These are phyloP conservation scores for Leptogaster cylindrica DNA, from an alignment of 2,888 invertebrate genomes.

Conservation along the genomic window DNA sequence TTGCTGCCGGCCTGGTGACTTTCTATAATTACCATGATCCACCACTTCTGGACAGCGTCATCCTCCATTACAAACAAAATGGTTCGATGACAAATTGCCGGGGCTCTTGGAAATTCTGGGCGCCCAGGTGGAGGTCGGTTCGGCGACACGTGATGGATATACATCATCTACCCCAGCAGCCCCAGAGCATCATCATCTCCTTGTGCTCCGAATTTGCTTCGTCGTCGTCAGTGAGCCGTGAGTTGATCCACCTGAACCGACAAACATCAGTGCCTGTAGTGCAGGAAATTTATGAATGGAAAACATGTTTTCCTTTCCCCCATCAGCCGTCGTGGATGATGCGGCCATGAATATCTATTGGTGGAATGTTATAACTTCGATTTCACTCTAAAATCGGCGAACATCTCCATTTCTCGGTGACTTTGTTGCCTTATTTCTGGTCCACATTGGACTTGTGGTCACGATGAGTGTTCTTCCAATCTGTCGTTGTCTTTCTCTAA, in stretches of 20 bases:
- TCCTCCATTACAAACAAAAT: constrained; percentile 25
- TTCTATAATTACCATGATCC: constrained; percentile 31
- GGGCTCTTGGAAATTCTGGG: not conserved
- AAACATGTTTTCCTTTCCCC: not conserved
- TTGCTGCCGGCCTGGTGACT: constrained; percentile 12
- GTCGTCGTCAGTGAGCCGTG: not conserved
- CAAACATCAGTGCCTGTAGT: not conserved
- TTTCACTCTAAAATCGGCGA: too few relatives aligned
- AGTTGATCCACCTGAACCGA: not conserved
- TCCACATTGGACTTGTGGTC: too few relatives aligned
- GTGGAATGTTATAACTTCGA: too few relatives aligned
- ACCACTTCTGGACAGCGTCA: constrained; percentile 27
- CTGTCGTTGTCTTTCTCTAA: too few relatives aligned
- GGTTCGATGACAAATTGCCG: constrained; percentile 31
- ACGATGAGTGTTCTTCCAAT: too few relatives aligned
- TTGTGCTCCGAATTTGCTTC: not conserved
- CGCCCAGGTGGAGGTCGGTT: not conserved
- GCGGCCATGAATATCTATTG: not conserved
- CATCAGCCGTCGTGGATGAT: not conserved
- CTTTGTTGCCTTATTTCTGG: too few relatives aligned
- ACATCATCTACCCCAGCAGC: not conserved
- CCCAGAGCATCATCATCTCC: not conserved
- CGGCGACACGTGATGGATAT: not conserved
- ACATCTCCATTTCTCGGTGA: too few relatives aligned
- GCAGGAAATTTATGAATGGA: not conserved